Percentiles rank a stretch among this genome's conserved stretches.
Conservation (phyloP, 2,888 invertebrate species). For the Pristionchus mayeri region DNA sequence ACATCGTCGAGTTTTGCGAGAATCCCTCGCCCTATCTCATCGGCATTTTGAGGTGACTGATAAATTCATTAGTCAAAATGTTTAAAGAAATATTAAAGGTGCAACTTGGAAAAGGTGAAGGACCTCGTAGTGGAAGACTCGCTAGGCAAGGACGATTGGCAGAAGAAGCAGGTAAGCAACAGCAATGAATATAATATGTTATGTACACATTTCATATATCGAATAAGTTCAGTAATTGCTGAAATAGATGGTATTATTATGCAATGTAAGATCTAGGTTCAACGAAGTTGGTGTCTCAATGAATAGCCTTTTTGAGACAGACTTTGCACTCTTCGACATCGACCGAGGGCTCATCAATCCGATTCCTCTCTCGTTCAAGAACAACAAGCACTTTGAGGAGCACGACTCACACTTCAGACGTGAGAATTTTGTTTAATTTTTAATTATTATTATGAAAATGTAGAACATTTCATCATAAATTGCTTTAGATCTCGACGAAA, state of each 20-base stretch:
- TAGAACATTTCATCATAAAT: not conserved
- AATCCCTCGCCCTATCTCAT: constrained; percentile 63
- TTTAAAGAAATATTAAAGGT: too few relatives aligned
- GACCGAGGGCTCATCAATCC: constrained; percentile 54
- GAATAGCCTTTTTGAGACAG: constrained; percentile 51
- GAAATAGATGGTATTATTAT: too few relatives aligned
- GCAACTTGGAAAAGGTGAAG: constrained; percentile 50
- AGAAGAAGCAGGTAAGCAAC: not conserved
- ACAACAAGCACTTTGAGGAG: not conserved
- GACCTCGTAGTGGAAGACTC: constrained; percentile 51
- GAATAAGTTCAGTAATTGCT: too few relatives aligned
- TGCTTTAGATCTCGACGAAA: not conserved
- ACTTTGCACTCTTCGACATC: constrained; percentile 56
- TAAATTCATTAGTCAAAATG: too few relatives aligned
- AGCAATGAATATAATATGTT: too few relatives aligned
- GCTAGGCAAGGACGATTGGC: constrained; percentile 49
- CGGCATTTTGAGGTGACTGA: constrained; percentile 56
- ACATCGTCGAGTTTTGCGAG: constrained; percentile 62
- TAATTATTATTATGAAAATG: not conserved
- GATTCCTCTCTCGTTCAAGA: constrained; percentile 41
- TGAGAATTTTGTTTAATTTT: not conserved
- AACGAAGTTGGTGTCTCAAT: too few relatives aligned
- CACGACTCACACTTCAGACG: not conserved
- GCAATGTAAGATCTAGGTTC: too few relatives aligned
- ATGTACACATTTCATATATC: too few relatives aligned